Evolutionary conservation across 2,888 invertebrate genomes (phyloP), one percentile per base, ranked within the genome.

Genomic region (Microctonus hyperodae): DNA sequence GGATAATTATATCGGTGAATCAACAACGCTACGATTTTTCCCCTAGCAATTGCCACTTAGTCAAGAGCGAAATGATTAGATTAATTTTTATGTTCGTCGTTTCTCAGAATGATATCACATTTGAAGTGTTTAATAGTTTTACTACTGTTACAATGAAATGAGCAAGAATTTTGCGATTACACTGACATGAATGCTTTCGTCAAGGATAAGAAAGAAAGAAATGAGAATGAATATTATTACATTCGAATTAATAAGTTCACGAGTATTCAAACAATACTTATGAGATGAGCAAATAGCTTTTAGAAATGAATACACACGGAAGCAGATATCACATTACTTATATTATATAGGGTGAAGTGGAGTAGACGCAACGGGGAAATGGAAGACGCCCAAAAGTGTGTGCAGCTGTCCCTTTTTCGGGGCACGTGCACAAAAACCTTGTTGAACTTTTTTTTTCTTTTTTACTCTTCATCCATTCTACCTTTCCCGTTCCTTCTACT

Each of bases 381-480:
- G 51, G 61, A 63, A 65, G 65, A 61, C 53, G 51, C 44, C 61
- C 63, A 31, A 72, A 72, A 72, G 69, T 71, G 58, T 37, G 37
- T 73, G 76, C 81, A 81, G 81, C 81, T 79, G 80, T 71, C 74
- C 69, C 70, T 62, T 23, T 58, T 37, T 5, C n/a, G 65, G 72
- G 78, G 74, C 80, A 79, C 79, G 79, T 79, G 80, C 74, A 73
- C 65, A 67, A 62, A 66, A 61, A 13, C 56, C 50, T 59, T 35
- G n/a, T 25, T 57, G 35, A 44, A 51, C 48, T 58, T 44, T 13
- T 4, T 25, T 6, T 9, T 22, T 23, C 35, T 50, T 31, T 48
- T 57, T 20, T 33, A 31, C 2, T 33, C 40, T 33, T 23, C 22
- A 6, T 56, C 40, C 37, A 23, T 25, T 35, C 28, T 35, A 16